Evolutionary conservation across 2,113 vertebrate genomes (phyloP), one percentile per base, ranked within the genome.

Genomic region (Nettapus auritus): DNA sequence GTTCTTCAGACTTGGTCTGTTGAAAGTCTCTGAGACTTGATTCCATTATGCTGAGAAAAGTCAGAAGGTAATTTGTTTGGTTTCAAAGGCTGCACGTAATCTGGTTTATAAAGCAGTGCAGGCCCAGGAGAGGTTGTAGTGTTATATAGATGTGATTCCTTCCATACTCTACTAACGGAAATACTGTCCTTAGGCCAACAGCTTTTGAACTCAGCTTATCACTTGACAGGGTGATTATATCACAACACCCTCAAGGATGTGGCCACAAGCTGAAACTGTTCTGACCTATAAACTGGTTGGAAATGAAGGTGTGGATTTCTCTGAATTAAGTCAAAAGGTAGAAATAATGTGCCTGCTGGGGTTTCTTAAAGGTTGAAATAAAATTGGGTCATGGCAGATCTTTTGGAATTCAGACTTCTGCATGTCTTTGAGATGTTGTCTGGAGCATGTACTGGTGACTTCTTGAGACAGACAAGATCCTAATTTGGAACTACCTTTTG

Each of bases 341-440:
- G 36, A 90, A 83, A 29, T 74, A 55, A 66, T 15, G 22, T 11
- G 26, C 9, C 36, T 0, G 0, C 0, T 34, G 3, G 17, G 8
- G 7, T 36, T 63, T 92, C 33, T n/a, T 50, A 55, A 93, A 83
- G 11, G 34, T 1, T 86, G 19, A 78, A 52, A 34, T 70, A 42
- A 81, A 90, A 40, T 7, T 77, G 8, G 19, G 25, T 88, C 60
- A 33, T 22, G 40, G n/a, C 33, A 69, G 16, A 31, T 66, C 33
- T 78, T 86, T 26, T 48, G 26, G 29, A 82, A 60, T 73, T 82
- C 42, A 71, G 44, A 18, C 23, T 73, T 73, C 66, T 73, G 33
- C 20, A 52, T 1, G 0, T 60, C 60, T 81, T 75, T 64, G 44
- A 73, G 76, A 14, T 57, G 52, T 2, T 85, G 22, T 55, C 21